Evolutionary conservation across 2,113 vertebrate species (phyloP).

Genomic region (Silurus meridionalis): DNA sequence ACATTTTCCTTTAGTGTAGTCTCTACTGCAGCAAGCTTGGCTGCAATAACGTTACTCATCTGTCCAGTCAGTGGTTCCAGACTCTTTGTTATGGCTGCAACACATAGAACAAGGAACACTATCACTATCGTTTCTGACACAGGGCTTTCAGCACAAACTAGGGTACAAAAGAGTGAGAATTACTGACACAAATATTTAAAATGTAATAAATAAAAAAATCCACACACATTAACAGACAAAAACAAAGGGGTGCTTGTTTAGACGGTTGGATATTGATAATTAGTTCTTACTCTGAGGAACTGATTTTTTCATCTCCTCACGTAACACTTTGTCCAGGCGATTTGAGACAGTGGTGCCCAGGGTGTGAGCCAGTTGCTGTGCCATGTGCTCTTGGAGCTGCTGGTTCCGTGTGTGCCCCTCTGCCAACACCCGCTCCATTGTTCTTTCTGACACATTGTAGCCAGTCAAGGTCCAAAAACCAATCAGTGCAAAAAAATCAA

Average conservation of each 20-base stretch:
- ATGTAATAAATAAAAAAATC: background rate
- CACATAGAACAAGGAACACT: background rate
- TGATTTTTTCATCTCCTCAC: constrained; percentile 93
- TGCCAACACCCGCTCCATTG: constrained; percentile 79
- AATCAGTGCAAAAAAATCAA: constrained; percentile 1
- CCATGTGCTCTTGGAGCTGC: constrained; percentile 89
- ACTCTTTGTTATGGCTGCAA: constrained; percentile 76
- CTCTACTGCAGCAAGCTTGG: constrained; percentile 88
- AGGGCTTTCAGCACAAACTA: background rate
- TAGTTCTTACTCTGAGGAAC: constrained; percentile 87
- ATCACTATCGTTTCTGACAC: background rate
- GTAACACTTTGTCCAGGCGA: constrained; percentile 87
- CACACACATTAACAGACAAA: no score
- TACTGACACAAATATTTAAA: background rate
- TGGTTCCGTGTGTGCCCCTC: constrained; percentile 85
- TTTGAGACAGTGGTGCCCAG: constrained; percentile 81
- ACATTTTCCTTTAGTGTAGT: constrained; percentile 89
- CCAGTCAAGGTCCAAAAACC: constrained; percentile 74
- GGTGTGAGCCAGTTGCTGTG: constrained; percentile 85
- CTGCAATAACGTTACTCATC: constrained; percentile 80
- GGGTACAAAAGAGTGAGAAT: background rate
- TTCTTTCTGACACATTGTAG: constrained; percentile 79
- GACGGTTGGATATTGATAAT: background rate
- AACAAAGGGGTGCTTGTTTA: background rate
- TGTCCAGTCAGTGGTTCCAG: constrained; percentile 88